Percentiles rank a stretch among this genome's conserved stretches.
These are phyloP conservation scores for Pygmarrhopalites habei DNA, from an alignment of 1,140 invertebrate genomes.

Conservation along the genomic window DNA sequence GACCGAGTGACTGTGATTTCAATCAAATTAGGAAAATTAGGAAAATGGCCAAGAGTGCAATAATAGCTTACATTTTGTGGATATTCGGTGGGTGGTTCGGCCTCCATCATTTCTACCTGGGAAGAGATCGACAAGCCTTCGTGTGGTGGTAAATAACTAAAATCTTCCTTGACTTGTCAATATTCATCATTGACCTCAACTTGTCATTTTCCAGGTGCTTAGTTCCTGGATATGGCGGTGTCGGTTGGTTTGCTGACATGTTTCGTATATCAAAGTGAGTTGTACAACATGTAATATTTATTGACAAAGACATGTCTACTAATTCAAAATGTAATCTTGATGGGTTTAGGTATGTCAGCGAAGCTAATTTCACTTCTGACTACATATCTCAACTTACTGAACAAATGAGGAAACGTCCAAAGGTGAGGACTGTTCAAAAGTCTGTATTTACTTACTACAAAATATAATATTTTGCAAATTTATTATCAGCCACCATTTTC, in stretches of 20 bases:
- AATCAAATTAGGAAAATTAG: no score
- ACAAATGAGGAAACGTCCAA: conserved; percentile 55
- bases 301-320: background rate
- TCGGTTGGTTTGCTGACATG: conserved; percentile 79
- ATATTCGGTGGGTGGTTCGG: conserved; percentile 77
- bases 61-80: conserved; percentile 73
- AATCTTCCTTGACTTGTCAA: no score
- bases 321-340: conserved; percentile 1
- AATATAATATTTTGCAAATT: conserved; percentile 22
- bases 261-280: conserved; percentile 63
- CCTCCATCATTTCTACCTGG: conserved; percentile 83
- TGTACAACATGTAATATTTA: background rate
- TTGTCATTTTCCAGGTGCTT: no score
- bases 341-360: conserved; percentile 60
- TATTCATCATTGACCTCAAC: no score
- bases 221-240: conserved; percentile 65
- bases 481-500: conserved; percentile 66
- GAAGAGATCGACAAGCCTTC: conserved; percentile 81
- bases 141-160: no score
- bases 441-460: background rate
- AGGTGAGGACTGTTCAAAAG: conserved; percentile 48
- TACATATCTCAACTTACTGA: conserved; percentile 60
- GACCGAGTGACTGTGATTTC: no score
- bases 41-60: conserved; percentile 54
- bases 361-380: conserved; percentile 70